phyloP scores from a whole-genome alignment of 2,888 invertebrate genomes.

The Steromphala cineraria region DNA sequence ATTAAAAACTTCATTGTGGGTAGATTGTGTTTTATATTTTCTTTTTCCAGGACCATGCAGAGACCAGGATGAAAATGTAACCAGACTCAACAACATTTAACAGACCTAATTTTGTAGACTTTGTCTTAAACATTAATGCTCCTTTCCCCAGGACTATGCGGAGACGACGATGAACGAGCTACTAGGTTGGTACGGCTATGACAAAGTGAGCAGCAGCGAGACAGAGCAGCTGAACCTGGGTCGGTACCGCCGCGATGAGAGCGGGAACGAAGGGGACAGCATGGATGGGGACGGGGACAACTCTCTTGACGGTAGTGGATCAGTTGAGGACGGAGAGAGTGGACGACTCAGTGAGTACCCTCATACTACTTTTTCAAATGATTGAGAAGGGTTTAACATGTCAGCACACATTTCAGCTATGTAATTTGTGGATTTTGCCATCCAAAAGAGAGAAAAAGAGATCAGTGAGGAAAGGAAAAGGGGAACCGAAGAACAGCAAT shows the following conservation, averaged over 20 bases:
- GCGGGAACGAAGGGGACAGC: slow-evolving; percentile 24
- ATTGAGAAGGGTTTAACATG: too few species aligned
- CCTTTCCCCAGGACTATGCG: slow-evolving; percentile 87
- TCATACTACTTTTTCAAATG: too few species aligned
- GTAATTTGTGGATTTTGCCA: too few species aligned
- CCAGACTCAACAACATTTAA: too few species aligned
- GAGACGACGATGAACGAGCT: slow-evolving; percentile 95
- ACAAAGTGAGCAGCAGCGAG: slow-evolving; percentile 58
- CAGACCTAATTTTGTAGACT: too few species aligned
- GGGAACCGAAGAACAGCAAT: too few species aligned
- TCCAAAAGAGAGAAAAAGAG: too few species aligned
- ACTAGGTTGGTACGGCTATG: slow-evolving; percentile 93
- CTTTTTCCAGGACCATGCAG: background rate
- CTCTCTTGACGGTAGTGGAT: slow-evolving; percentile 14
- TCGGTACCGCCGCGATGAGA: slow-evolving; percentile 24
- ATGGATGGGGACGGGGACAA: background rate
- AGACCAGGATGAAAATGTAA: background rate
- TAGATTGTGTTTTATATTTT: too few species aligned
- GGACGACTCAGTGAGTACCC: slow-evolving; percentile 27
- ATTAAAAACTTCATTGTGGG: too few species aligned
- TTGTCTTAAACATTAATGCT: too few species aligned
- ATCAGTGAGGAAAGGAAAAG: too few species aligned
- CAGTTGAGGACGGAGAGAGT: slow-evolving; percentile 22
- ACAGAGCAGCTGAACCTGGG: slow-evolving; percentile 3
- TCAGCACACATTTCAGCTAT: too few species aligned